Evolutionary conservation across 2,888 invertebrate genomes (phyloP), one percentile per base, ranked within the genome.

Genomic region (Dasysyrphus albostriatus): DNA sequence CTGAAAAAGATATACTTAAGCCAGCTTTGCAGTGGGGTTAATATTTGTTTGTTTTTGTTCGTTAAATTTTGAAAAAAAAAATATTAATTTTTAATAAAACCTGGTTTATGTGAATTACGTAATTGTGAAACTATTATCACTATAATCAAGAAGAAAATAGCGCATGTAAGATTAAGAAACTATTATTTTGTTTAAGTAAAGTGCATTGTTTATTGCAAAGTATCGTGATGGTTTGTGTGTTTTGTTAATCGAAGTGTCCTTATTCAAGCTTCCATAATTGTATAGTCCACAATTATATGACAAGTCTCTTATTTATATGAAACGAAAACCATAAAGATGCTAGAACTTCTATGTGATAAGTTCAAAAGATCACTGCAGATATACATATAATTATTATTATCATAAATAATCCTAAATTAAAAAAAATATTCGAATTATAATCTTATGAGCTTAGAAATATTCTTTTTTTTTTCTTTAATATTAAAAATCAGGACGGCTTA

Each of bases 91-190:
- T 19, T 54, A 7, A 37, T 16, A 12, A 0, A 51, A 74, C 42
- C 54, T 44, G 10, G 19, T 77, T 0, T 51, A 3, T 67, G 69
- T 59, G 61, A 32, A 42, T 75, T 63, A 78, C 78, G 78, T 72
- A 72, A 78, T 19, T 34, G n/a, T 63, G n/a, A 39, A 29, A 3
- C 24, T 24, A 32, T 63, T 32, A 63, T 29, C 32, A 44, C 42
- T 14, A 39, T 1, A 7, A 44, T 8, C 39, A 14, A 42, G 0
- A 47, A 16, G 16, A 47, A 5, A 74, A 51, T 29, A 19, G 10
- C 42, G 5, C 19, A 44, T 10, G 54, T 63, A 63, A 63, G 34
- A 63, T 32, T 42, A 3, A 29, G 12, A 12, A 54, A 44, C 3
- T 39, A 2, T 19, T 44, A 12, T 56, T 42, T 29, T 51, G 42